Evolutionary conservation across 2,797 vertebrate genomes (phyloP), one percentile per base, ranked within the genome.

Genomic region (Emys orbicularis): DNA sequence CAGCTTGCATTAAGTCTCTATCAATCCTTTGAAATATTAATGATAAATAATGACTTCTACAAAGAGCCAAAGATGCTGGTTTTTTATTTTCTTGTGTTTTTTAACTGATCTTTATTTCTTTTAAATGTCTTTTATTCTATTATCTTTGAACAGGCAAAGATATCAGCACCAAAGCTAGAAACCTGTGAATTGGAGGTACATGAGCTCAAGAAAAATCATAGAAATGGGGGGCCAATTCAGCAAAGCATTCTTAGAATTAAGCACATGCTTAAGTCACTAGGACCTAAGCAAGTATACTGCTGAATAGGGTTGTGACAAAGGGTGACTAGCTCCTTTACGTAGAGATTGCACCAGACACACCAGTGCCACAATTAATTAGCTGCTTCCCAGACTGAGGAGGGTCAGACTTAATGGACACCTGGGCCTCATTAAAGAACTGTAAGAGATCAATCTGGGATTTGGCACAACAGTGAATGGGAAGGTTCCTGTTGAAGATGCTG

Each of bases 1-100:
- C 96, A 90, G 85, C 83, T 95, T 95, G 92, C 86, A 96, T 95
- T 96, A 98, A 91, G 72, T 89, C 54, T 91, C 50, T 68, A 94
- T 84, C 88, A 87, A 57, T 91, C 92, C 94, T 96, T 92, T 88
- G 91, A 95, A 97, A 95, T 84, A 57, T 49, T 90, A 89, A 25
- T 95, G 74, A 94, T 92, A 94, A 97, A 79, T 95, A 96, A 96
- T 8, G 25, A 94, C 79, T 97, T 90, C 50, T 93, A 87, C 68
- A 83, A 95, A 91, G 54, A 96, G 90, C 85, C 94, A 96, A 83
- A 89, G 56, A 89, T 49, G 52, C 56, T 79, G 52, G 49, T n/a
- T 79, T 84, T 93, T 95, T 90, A 21, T 87, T 68, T 61, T 84
- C 65, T 84, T 83, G 65, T 80, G 31, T 37, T 96, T 77, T 76